phyloP scores from a whole-genome alignment of 2,888 invertebrate species.

The Scaptomyza cyrtandrae region DNA sequence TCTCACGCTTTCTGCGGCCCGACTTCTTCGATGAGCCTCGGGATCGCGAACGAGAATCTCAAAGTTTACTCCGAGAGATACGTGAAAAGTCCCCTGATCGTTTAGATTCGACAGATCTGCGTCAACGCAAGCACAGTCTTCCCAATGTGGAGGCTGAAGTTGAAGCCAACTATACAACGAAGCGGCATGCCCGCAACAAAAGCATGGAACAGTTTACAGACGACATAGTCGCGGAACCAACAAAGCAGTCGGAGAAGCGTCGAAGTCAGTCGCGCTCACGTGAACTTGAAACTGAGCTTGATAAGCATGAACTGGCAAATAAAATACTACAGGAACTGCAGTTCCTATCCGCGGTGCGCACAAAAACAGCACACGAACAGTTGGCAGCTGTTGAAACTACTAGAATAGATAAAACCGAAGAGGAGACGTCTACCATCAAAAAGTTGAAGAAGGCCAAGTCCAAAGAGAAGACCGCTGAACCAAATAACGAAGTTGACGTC shows the following conservation, averaged over 20 bases:
- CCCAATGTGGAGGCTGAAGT: conserved; percentile 57
- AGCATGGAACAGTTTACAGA: conserved; percentile 81
- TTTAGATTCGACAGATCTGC: conserved; percentile 58
- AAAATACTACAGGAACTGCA: conserved; percentile 83
- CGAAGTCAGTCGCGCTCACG: conserved; percentile 74
- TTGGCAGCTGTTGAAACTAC: conserved; percentile 6
- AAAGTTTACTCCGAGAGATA: conserved; percentile 88
- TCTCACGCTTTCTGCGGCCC: conserved; percentile 90
- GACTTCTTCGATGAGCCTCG: conserved; percentile 88
- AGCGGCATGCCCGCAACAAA: conserved; percentile 81
- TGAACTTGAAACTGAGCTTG: conserved; percentile 64
- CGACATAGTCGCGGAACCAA: neutral
- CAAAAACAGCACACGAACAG: conserved; percentile 70
- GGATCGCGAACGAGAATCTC: conserved; percentile 87
- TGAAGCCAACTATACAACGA: conserved; percentile 24
- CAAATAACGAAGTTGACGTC: conserved; percentile 40
- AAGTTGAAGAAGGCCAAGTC: conserved; percentile 78
- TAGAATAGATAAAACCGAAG: conserved; percentile 35
- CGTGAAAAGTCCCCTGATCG: conserved; percentile 87
- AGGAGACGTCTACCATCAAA: conserved; percentile 66
- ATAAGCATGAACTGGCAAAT: conserved; percentile 81
- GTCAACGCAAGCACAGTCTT: conserved; percentile 63
- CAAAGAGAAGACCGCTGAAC: conserved; percentile 70
- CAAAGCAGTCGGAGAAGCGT: conserved; percentile 45
- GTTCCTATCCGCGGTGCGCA: conserved; percentile 78